Percentiles rank a stretch among this genome's conserved stretches.
Conservation (phyloP, 2,113 vertebrate species). For the Clarias batrachus region DNA sequence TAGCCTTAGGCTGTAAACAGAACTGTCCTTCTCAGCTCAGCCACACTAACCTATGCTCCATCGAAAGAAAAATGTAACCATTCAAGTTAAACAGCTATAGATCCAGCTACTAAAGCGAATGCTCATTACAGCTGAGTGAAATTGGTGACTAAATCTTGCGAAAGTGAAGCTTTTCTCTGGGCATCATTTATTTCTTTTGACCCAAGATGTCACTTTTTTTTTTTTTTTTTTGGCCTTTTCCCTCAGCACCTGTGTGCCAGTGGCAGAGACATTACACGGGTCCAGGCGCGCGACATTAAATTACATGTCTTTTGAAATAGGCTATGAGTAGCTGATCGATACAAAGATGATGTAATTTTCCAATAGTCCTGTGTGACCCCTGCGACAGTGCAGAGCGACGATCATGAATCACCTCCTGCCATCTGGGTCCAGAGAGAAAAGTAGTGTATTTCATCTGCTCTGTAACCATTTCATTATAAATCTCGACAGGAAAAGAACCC, state of each 20-base stretch:
- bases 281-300: constrained; percentile 59
- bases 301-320: constrained; percentile 51
- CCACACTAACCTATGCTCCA: not conserved
- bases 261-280: constrained; percentile 54
- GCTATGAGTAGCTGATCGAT: constrained; percentile 63
- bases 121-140: constrained; percentile 1
- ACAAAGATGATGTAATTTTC: constrained; percentile 66
- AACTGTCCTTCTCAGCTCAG: not conserved
- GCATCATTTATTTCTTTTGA: not conserved
- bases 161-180: constrained; percentile 3
- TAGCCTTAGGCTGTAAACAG: not conserved
- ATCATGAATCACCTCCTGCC: constrained; percentile 48
- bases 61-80: not conserved
- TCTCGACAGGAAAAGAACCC: constrained; percentile 48
- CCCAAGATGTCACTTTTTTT: not conserved
- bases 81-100: not conserved
- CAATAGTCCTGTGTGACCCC: constrained; percentile 50
- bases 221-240: not conserved
- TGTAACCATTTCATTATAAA: constrained; percentile 49
- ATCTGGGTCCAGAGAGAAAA: constrained; percentile 23
- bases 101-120: constrained; percentile 23
- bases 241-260: constrained; percentile 36
- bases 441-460: constrained; percentile 43
- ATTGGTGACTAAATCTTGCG: constrained; percentile 9
- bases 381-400: constrained; percentile 48